Evolutionary conservation across 2,888 invertebrate species (phyloP).

Genomic region (Lepeophtheirus nordmannii): DNA sequence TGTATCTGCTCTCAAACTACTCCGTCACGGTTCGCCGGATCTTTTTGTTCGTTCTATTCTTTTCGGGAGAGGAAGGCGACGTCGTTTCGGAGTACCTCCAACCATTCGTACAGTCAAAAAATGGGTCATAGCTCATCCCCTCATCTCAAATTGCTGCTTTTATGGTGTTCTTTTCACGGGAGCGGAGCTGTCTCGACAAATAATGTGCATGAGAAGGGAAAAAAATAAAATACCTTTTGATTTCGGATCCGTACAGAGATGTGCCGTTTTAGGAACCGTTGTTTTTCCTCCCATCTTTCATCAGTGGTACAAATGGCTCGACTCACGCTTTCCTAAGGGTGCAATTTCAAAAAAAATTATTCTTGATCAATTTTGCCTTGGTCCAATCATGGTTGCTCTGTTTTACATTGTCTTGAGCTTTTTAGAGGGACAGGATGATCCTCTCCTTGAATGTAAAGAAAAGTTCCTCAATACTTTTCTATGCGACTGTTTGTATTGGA

Average conservation of each 20-base stretch:
- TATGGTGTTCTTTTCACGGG: conserved; percentile 10
- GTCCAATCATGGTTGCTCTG: neutral
- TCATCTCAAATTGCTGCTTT: neutral
- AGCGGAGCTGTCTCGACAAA: neutral
- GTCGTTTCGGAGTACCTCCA: conserved; percentile 1
- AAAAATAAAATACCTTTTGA: neutral
- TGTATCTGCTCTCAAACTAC: neutral
- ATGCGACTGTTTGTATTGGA: conserved; percentile 8
- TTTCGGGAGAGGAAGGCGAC: neutral
- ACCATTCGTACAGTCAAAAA: neutral
- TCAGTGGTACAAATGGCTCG: conserved; percentile 17
- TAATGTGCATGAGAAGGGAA: neutral
- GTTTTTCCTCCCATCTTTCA: conserved; percentile 14
- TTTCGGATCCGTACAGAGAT: neutral
- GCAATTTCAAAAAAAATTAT: conserved; percentile 8
- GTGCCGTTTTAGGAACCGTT: conserved; percentile 9
- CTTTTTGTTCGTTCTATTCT: neutral
- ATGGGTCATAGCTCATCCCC: neutral
- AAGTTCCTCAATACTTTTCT: conserved; percentile 3
- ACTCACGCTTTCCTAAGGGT: neutral
- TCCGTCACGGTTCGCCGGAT: neutral
- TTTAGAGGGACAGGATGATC: conserved; percentile 3
- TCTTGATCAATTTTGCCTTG: conserved; percentile 12
- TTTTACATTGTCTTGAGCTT: conserved; percentile 6
- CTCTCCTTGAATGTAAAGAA: neutral